Evolutionary conservation across 2,888 invertebrate genomes (phyloP).

Genomic region (Thereva unica): DNA sequence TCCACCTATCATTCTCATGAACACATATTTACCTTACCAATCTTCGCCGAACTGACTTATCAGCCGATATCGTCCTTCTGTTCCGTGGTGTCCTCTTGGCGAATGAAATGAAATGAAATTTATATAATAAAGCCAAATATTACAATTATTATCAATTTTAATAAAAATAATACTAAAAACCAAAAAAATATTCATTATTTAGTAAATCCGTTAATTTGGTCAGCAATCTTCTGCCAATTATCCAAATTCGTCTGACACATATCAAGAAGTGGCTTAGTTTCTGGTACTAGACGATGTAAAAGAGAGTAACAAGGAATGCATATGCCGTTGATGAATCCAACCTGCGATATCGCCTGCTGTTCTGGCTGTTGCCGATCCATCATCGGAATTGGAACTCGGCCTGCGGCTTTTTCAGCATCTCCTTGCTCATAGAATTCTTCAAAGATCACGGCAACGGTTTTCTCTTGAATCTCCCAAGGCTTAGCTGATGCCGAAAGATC

Average conservation of each 20-base stretch:
- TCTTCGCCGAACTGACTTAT: no score
- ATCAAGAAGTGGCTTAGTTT: slow-evolving; percentile 69
- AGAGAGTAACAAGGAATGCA: slow-evolving; percentile 80
- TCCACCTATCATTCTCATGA: no score
- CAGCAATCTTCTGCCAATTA: slow-evolving; percentile 62
- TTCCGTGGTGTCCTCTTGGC: no score
- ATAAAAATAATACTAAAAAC: slow-evolving; percentile 8
- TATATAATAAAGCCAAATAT: no score
- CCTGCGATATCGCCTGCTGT: slow-evolving; percentile 77
- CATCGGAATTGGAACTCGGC: slow-evolving; percentile 76
- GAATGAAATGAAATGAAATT: no score
- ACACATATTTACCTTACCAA: no score
- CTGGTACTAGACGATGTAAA: slow-evolving; percentile 69
- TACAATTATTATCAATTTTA: no score
- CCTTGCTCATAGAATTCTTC: slow-evolving; percentile 82
- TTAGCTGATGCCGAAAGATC: slow-evolving; percentile 84
- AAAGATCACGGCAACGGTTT: slow-evolving; percentile 80
- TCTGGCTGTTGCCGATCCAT: slow-evolving; percentile 76
- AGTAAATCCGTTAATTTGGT: slow-evolving; percentile 39
- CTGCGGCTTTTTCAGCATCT: slow-evolving; percentile 71
- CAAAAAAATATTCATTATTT: slow-evolving; percentile 4
- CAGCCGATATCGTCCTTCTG: no score
- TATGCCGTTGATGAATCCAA: slow-evolving; percentile 78
- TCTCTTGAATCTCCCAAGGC: slow-evolving; percentile 79
- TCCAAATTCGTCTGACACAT: slow-evolving; percentile 69